phyloP scores from a whole-genome alignment of 2,113 vertebrate genomes.

The Brienomyrus longianalis region DNA sequence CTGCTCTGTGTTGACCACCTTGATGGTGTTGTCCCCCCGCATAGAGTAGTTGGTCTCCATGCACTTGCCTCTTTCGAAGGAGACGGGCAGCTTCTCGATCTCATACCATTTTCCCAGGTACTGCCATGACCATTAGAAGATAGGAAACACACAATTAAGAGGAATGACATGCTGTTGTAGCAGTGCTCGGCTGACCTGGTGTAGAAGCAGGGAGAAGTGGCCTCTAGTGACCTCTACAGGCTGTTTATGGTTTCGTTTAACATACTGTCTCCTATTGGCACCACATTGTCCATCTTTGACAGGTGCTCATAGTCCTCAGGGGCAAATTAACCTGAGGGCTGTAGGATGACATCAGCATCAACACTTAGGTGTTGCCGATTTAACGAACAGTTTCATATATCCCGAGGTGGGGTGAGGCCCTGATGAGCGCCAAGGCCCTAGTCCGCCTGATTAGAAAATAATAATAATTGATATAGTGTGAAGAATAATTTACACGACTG shows the following conservation, averaged over 20 bases:
- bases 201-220: background rate
- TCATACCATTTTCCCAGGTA: slow-evolving; percentile 65
- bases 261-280: background rate
- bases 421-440: background rate
- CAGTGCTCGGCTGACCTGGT: background rate
- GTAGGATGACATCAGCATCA: background rate
- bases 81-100: slow-evolving; percentile 55
- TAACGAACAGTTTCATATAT: background rate
- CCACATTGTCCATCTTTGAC: background rate
- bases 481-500: background rate
- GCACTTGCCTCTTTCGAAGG: slow-evolving; percentile 57
- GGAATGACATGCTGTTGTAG: background rate
- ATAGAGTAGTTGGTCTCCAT: slow-evolving; percentile 54
- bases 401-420: background rate
- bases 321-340: background rate
- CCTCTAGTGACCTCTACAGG: background rate
- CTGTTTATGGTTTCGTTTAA: background rate
- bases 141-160: background rate
- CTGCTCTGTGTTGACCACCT: slow-evolving; percentile 43
- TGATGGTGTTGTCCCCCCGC: slow-evolving; percentile 49
- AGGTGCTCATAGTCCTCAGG: background rate
- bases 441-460: background rate
- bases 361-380: background rate
- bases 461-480: background rate
- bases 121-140: slow-evolving; percentile 33